Base-by-base conservation (phyloP, 2,888 invertebrate genomes). In the Aphelenchoides bicaudatus region DNA sequence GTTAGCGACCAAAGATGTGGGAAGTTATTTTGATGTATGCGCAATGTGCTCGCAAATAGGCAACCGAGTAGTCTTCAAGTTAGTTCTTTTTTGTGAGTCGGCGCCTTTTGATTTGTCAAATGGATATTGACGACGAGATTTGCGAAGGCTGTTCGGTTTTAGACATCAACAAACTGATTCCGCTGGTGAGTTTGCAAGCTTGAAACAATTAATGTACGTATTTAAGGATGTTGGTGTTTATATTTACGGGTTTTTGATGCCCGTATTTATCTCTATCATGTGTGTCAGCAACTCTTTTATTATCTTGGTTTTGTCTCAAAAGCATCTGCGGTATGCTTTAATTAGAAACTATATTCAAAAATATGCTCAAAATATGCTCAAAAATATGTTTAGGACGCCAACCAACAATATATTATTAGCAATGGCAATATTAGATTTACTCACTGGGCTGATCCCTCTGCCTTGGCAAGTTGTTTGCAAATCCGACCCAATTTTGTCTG, bases 371-470 rank as follows among this genome's bases (percentile, higher is more conserved):
- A n/a, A n/a, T n/a, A n/a, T n/a, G n/a, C n/a, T n/a, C n/a, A n/a
- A n/a, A n/a, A n/a, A n/a, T n/a, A n/a, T n/a, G n/a, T n/a, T n/a
- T n/a, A n/a, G n/a, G n/a, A 74, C 75, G 8, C 75, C 75, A 5
- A 76, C 75, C 5, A 75, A 75, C 47, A 59, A 59, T 30, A 65
- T 75, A 3, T 61, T 75, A 1, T 43, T 74, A 3, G 55, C 74
- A 3, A 76, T 76, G 71, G 74, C 75, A 5, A 48, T 74, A 6
- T 61, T 68, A 1, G 75, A 74, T 58, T 56, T 74, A 34, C 47
- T 74, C 6, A 76, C 73, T 6, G 75, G 70, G 64, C 48, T 78
- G 13, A 63, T 67, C 19, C 69, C 71, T 28, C 37, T 78, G 13
- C 78, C 78, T 13, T 78, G 76, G 78, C 68, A n/a, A n/a, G n/a